Evolutionary conservation across 2,888 invertebrate species (phyloP), one percentile per base, ranked within the genome.

Genomic region (Subacronicta megacephala): DNA sequence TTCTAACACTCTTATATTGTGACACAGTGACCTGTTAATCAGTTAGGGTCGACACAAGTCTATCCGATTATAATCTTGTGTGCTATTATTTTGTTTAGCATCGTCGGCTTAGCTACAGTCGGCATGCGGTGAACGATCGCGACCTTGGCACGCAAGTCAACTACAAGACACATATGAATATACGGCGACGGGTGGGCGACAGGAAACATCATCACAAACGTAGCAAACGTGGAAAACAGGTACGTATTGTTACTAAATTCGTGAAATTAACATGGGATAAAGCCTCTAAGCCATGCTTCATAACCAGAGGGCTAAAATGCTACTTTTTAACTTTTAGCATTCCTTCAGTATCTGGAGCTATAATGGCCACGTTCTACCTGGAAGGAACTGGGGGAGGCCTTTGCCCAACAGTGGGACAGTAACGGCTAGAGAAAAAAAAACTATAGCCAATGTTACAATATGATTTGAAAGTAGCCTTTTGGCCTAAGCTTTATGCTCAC

Each of bases 111-210:
- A 98, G 98, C 92, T 98, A 98, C 95, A 98, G 98, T 86, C 95
- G 98, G 50, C 98, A 98, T 86, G 97, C 98, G 35, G 98, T 98
- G 47, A 97, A 98, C 87, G 98, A 98, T 87, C 95, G 97, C 59
- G 98, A 98, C 92, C 95, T 98, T 70, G 96, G 97, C 56, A 98
- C 97, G 35, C 97, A 97, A 95, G 96, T 96, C 62, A 98, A 97
- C 95, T 98, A 98, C 90, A 97, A 97, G 90, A 97, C 97, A 91
- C 98, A 98, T 89, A 97, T 97, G 96, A 98, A 98, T 85, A 98
- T 98, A 85, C 95, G 98, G 53, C 95, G 98, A 42, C 95, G 98
- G 89, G 97, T 98, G 52, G 98, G 97, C 66, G 98, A 98, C 85
- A 96, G 97, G 78, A 97, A 97, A 83, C 96, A 97, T 86, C 96